phyloP scores from a whole-genome alignment of 2,113 vertebrate species.

The Micronycteris hirsuta region DNA sequence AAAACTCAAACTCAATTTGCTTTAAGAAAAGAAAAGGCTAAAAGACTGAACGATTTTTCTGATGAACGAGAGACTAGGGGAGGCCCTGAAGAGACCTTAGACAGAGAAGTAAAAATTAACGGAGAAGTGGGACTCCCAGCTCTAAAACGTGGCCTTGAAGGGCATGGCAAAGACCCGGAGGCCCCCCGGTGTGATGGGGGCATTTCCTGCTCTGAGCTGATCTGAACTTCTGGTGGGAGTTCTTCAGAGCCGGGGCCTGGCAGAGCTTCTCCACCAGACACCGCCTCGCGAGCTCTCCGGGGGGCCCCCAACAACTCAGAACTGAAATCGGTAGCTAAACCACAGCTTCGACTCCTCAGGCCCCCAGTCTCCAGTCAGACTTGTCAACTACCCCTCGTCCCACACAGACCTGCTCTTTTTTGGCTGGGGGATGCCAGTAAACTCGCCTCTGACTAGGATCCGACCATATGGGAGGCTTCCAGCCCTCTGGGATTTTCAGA shows the following conservation, averaged over 20 bases:
- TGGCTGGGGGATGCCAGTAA: constrained; percentile 18
- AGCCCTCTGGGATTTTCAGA: constrained; percentile 33
- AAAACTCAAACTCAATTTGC: not conserved
- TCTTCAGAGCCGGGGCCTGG: not conserved
- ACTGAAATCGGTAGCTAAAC: constrained; percentile 62
- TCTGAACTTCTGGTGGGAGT: constrained; percentile 21
- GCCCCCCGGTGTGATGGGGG: rapidly evolving
- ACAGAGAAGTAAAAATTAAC: not conserved
- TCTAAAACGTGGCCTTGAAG: not conserved
- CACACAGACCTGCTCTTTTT: not conserved
- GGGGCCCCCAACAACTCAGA: constrained; percentile 39
- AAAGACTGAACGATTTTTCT: not conserved
- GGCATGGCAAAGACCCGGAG: not conserved
- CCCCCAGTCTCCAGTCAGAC: not conserved
- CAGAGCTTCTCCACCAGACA: not conserved
- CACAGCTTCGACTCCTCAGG: constrained; percentile 32
- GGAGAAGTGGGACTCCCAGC: not conserved
- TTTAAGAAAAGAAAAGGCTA: not conserved
- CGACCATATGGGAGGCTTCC: not conserved
- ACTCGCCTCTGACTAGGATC: not conserved
- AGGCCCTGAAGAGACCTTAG: not conserved
- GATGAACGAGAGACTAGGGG: not conserved
- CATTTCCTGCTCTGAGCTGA: not conserved
- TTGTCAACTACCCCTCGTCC: not conserved
- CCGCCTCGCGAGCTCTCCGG: not conserved